A percentile compares a stretch with the other conserved stretches of the same genome.
Evolutionary conservation across 2,888 invertebrate species (phyloP).

Genomic region (Rapana venosa): DNA sequence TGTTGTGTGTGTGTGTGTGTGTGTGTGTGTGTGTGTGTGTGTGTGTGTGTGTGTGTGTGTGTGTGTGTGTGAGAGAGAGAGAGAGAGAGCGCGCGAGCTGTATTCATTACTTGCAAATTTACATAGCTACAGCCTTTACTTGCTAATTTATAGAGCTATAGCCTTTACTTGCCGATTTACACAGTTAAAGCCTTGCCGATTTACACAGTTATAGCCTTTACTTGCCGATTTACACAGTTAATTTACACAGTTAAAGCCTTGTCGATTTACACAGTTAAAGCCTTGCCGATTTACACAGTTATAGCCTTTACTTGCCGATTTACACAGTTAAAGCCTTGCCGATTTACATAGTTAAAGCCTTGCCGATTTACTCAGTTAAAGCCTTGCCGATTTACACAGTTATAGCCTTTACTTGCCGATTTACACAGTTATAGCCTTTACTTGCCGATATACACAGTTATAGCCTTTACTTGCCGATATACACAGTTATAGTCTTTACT

Average conservation of each 20-base stretch:
- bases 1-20: constrained; percentile 7
- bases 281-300: not conserved
- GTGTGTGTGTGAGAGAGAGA: not conserved
- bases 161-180: not conserved
- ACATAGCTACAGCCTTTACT: not conserved
- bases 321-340: not conserved
- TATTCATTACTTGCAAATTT: not conserved
- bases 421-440: too few species aligned
- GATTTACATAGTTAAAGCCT: not conserved
- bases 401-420: too few species aligned
- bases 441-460: not conserved
- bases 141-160: not conserved
- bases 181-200: not conserved
- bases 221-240: too few species aligned
- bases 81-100: not conserved
- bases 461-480: too few species aligned
- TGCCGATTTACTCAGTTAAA: too few species aligned
- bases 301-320: not conserved
- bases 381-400: too few species aligned
- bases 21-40: not conserved
- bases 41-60: not conserved
- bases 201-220: too few species aligned
- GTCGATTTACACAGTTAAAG: not conserved
- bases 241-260: too few species aligned
- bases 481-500: not conserved